Evolutionary conservation across 30 jellyfish, hydroid and myxozoan genomes (phyloP).

Genomic region (Aurelia sp.): DNA sequence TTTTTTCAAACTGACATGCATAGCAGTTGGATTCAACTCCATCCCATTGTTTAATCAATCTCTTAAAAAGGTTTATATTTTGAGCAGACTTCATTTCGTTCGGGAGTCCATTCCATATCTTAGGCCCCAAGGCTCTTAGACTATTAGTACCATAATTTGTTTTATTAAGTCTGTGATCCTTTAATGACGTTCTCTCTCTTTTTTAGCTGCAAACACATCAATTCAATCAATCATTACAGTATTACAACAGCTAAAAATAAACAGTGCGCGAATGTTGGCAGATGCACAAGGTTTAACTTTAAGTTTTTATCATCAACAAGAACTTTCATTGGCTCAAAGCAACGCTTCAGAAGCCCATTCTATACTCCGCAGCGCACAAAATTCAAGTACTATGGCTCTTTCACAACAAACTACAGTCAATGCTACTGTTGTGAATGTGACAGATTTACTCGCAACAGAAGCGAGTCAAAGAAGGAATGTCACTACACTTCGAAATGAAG

Average conservation of each 20-base stretch:
- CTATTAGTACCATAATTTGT: too few species aligned
- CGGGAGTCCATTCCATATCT: too few species aligned
- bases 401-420: constrained; percentile 18
- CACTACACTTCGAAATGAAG: constrained; percentile 2
- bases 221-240: constrained; percentile 9
- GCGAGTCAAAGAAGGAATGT: constrained; percentile 2
- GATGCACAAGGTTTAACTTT: constrained; percentile 27
- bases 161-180: too few species aligned
- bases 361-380: constrained; percentile 17
- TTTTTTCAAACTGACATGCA: too few species aligned
- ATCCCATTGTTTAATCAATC: too few species aligned
- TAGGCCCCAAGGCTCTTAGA: too few species aligned
- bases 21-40: too few species aligned
- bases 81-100: too few species aligned
- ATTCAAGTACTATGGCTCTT: background rate
- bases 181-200: background rate
- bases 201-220: constrained; percentile 39
- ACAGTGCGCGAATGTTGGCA: constrained; percentile 15
- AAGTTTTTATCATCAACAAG: constrained; percentile 24
- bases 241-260: background rate
- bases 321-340: constrained; percentile 21
- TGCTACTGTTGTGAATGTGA: background rate
- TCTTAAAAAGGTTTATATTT: too few species aligned
- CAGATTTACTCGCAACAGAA: background rate
- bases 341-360: constrained; percentile 47